Base-by-base conservation (phyloP, 2,888 invertebrate species). In the Scelioninae gen. 1 region DNA sequence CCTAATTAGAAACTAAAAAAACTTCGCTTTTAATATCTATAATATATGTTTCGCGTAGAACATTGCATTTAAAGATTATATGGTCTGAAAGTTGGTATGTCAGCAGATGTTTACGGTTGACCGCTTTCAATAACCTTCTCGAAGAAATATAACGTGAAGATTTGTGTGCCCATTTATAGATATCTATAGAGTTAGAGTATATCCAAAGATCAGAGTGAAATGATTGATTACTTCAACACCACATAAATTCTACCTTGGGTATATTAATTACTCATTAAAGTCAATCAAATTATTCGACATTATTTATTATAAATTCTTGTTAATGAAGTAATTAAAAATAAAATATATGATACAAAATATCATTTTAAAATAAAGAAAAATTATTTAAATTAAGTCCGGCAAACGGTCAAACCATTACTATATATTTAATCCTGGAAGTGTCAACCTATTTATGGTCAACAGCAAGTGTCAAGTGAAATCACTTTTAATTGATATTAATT, bases 71-170 rank as follows among this genome's bases (percentile, higher is more conserved):
- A 53, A 66, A 66, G 53, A 66, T 53, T 66, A 66, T 31, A 34
- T 13, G 40, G 32, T 51, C 43, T 32, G 53, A 55, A 68, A 68
- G 55, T 55, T 55, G 68, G 65, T 49, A 66, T 29, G 51, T 65
- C 32, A 65, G 65, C 65, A 65, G 53, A 53, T 65, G 29, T 29
- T 53, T 40, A 38, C 65, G 40, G 51, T 65, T 65, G 65, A 65
- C 65, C 65, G 51, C 65, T 53, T 65, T 65, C 65, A 65, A 53
- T 65, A 65, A 38, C 16, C 40, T 65, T 65, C 51, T 53, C 65
- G 53, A 53, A 65, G 51, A 65, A 68, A 55, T 56, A 56, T 51
- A 72, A 53, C 66, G 43, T 16, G 58, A 72, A 62, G 51, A 60
- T 72, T 72, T 72, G 60, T 60, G 51, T 60, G 38, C 71, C 40